These are phyloP conservation scores for Salvator merianae DNA, from an alignment of 2,113 vertebrate genomes.

Conservation along the genomic window DNA sequence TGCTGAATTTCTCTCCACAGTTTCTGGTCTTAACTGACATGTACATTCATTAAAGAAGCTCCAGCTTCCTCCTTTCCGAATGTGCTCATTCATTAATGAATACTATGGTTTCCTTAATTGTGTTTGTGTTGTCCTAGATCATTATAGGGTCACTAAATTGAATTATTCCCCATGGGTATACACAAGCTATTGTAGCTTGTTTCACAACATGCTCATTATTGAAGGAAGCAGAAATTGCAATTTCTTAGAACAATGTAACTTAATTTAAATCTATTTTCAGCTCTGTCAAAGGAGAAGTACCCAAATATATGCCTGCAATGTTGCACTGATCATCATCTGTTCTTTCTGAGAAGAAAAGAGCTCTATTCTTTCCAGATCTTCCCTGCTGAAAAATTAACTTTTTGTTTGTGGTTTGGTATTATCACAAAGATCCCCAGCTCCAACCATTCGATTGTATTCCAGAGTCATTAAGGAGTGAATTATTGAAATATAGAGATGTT, in stretches of 20 bases:
- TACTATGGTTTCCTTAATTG: conserved; percentile 44
- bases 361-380: background rate
- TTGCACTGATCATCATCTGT: conserved; percentile 3
- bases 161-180: conserved; percentile 52
- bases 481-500: background rate
- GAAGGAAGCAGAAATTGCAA: conserved; percentile 50
- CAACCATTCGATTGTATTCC: background rate
- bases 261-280: conserved; percentile 49
- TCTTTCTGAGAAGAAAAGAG: conserved; percentile 16
- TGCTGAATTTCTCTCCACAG: conserved; percentile 45
- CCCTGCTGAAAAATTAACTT: background rate
- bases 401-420: background rate
- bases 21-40: conserved; percentile 20
- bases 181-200: conserved; percentile 51
- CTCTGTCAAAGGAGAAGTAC: conserved; percentile 15
- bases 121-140: conserved; percentile 51
- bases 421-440: background rate
- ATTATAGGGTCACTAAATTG: conserved; percentile 53
- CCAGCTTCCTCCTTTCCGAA: conserved; percentile 38
- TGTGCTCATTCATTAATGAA: conserved; percentile 48
- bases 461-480: background rate
- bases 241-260: conserved; percentile 47
- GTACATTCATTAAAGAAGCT: conserved; percentile 40
- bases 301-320: background rate
- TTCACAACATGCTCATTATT: conserved; percentile 54